A percentile compares a stretch with the other conserved stretches of the same genome.
Evolutionary conservation across 2,888 invertebrate species (phyloP).

Genomic region (Myathropa florea): DNA sequence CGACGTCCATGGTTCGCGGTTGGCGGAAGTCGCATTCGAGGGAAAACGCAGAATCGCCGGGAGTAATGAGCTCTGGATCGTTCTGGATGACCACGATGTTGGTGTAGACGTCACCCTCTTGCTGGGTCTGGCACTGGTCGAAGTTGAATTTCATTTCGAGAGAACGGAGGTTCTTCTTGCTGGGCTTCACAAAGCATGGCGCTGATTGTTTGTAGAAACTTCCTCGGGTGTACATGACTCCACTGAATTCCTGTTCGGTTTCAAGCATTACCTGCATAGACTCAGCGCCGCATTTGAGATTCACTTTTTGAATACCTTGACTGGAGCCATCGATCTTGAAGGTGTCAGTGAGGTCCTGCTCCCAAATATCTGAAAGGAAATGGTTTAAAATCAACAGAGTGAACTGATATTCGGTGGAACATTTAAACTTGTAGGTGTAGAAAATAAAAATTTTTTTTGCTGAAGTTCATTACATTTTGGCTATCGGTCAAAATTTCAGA

Average conservation of each 20-base stretch:
- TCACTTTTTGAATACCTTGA: conserved; percentile 83
- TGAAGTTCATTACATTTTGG: no score
- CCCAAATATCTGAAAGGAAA: conserved; percentile 77
- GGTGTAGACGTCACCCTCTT: conserved; percentile 83
- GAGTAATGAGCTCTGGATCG: conserved; percentile 85
- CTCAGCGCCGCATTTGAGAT: conserved; percentile 83
- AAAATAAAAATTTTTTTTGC: no score
- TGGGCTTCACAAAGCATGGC: conserved; percentile 83
- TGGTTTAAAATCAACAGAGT: background rate
- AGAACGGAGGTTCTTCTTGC: conserved; percentile 79
- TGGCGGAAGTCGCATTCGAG: conserved; percentile 85
- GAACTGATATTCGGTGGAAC: background rate
- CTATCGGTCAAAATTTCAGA: no score
- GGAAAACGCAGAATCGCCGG: conserved; percentile 85
- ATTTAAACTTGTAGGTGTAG: no score
- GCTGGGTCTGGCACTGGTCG: conserved; percentile 83
- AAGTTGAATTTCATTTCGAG: conserved; percentile 83
- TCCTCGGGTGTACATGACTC: conserved; percentile 85
- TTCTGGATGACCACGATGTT: conserved; percentile 85
- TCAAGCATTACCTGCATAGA: conserved; percentile 82
- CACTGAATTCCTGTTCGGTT: conserved; percentile 83
- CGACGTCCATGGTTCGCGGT: conserved; percentile 82
- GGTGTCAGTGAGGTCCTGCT: conserved; percentile 82
- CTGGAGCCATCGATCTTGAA: conserved; percentile 83
- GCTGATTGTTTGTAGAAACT: conserved; percentile 83